phyloP scores from a whole-genome alignment of 1,140 invertebrate genomes.

The Agraylea sexmaculata region DNA sequence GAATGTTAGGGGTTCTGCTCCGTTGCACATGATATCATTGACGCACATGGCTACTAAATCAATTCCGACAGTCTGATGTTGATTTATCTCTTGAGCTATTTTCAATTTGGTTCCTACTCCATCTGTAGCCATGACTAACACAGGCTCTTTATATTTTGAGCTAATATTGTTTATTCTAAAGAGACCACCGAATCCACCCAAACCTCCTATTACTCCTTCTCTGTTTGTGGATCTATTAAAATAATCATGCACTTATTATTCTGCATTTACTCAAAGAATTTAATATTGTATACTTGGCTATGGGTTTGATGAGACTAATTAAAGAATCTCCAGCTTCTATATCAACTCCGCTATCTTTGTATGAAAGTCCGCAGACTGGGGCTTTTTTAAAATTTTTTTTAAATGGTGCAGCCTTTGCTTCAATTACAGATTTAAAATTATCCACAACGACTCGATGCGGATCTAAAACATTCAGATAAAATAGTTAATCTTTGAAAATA shows the following conservation, averaged over 20 bases:
- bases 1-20: slow-evolving; percentile 88
- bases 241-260: neutral
- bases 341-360: slow-evolving; percentile 80
- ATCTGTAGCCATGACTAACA: slow-evolving; percentile 89
- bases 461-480: slow-evolving; percentile 25
- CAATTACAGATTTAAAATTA: slow-evolving; percentile 53
- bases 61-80: slow-evolving; percentile 77
- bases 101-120: slow-evolving; percentile 96
- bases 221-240: slow-evolving; percentile 43
- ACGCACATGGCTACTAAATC: slow-evolving; percentile 99
- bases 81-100: slow-evolving; percentile 69
- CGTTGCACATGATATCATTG: slow-evolving; percentile 92
- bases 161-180: slow-evolving; percentile 47
- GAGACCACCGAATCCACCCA: slow-evolving; percentile 84
- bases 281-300: slow-evolving; percentile 36
- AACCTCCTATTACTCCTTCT: slow-evolving; percentile 58
- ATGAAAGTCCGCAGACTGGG: slow-evolving; percentile 39
- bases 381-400: neutral
- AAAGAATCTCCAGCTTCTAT: slow-evolving; percentile 77
- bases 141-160: slow-evolving; percentile 53
- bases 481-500: too few species aligned
- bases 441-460: slow-evolving; percentile 48
- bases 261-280: neutral
- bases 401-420: slow-evolving; percentile 28
- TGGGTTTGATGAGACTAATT: slow-evolving; percentile 68